These are phyloP conservation scores for Luffia ferchaultella DNA, from an alignment of 2,888 invertebrate genomes.

Conservation along the genomic window DNA sequence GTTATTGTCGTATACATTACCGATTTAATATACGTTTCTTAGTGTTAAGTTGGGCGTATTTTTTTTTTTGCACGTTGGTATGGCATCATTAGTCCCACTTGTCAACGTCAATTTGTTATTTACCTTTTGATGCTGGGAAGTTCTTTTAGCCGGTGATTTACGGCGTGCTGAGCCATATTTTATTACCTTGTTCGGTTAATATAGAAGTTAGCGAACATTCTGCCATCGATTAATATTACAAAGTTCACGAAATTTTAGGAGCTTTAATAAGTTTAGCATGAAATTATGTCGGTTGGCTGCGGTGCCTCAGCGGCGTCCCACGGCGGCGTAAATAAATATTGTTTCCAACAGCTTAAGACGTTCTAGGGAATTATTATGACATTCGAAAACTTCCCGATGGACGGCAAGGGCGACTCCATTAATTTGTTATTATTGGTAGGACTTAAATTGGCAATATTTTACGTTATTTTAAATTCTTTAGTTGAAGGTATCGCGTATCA, in stretches of 20 bases:
- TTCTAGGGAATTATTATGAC: constrained; percentile 29
- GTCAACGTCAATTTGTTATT: neutral
- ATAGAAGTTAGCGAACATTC: constrained; percentile 30
- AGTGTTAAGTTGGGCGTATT: too few relatives aligned
- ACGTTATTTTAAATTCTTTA: neutral
- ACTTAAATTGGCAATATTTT: neutral
- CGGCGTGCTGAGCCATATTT: constrained; percentile 21
- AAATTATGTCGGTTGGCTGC: constrained; percentile 25
- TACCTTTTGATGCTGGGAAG: neutral
- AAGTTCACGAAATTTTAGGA: constrained; percentile 29
- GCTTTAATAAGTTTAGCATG: constrained; percentile 33
- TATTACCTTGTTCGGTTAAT: constrained; percentile 31
- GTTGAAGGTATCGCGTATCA: neutral
- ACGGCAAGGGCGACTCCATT: neutral
- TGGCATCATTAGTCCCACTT: neutral
- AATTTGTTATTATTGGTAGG: neutral
- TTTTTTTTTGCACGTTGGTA: too few relatives aligned
- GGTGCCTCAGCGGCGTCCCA: constrained; percentile 3
- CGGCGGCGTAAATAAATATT: constrained; percentile 27
- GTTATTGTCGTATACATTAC: too few relatives aligned
- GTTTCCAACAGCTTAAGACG: constrained; percentile 27
- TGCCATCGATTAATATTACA: constrained; percentile 37
- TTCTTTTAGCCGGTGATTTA: constrained; percentile 15
- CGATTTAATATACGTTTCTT: too few relatives aligned
- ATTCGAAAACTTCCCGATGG: constrained; percentile 12